phyloP scores from a whole-genome alignment of 2,888 invertebrate genomes.

The Drosophila vallismaia region DNA sequence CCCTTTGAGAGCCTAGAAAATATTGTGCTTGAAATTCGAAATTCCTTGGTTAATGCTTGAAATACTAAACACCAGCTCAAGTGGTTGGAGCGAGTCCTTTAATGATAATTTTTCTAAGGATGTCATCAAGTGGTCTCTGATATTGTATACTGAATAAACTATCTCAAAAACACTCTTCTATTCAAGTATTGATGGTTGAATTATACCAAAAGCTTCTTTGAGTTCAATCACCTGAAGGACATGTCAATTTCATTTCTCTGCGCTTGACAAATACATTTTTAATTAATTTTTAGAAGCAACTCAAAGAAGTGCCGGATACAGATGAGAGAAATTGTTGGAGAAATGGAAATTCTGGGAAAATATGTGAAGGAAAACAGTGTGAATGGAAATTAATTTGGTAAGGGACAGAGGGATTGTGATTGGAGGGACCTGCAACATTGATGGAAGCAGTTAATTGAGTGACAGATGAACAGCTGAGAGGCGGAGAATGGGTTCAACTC shows the following conservation, averaged over 20 bases:
- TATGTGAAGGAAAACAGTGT: slow-evolving; percentile 21
- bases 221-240: background rate
- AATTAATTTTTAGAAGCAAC: slow-evolving; percentile 35
- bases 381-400: slow-evolving; percentile 21
- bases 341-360: background rate
- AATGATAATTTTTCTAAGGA: slow-evolving; percentile 4
- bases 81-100: background rate
- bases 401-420: slow-evolving; percentile 12
- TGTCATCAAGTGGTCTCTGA: slow-evolving; percentile 29
- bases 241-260: slow-evolving; percentile 4
- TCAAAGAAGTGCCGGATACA: slow-evolving; percentile 2
- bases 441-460: slow-evolving; percentile 70
- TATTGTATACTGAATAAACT: background rate
- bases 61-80: slow-evolving; percentile 19
- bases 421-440: slow-evolving; percentile 54
- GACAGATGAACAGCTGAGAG: slow-evolving; percentile 54
- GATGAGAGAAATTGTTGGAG: slow-evolving; percentile 5
- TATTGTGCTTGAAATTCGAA: slow-evolving; percentile 10
- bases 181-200: background rate
- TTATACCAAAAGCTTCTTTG: background rate
- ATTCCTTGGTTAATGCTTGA: slow-evolving; percentile 17
- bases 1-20: slow-evolving; percentile 14
- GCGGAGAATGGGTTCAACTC: slow-evolving; percentile 6
- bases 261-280: slow-evolving; percentile 34
- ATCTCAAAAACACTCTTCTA: background rate